Conservation (phyloP, 1,140 invertebrate genomes). For the Drosophila funebris region DNA sequence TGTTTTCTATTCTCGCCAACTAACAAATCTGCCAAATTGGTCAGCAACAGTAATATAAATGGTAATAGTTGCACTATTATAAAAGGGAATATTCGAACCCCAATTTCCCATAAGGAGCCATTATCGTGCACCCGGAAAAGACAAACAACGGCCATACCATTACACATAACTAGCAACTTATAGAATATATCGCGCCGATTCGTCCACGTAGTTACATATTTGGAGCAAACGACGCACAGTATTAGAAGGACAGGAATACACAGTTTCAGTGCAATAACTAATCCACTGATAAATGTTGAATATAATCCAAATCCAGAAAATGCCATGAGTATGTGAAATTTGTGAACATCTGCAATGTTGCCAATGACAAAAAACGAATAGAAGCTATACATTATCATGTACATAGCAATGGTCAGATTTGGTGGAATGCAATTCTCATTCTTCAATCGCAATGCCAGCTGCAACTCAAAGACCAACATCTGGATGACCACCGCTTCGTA, state of each 20-base stretch:
- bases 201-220: not conserved
- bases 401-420: not conserved
- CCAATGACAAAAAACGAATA: slow-evolving; percentile 51
- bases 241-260: slow-evolving; percentile 41
- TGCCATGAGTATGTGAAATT: not conserved
- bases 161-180: slow-evolving; percentile 37
- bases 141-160: slow-evolving; percentile 30
- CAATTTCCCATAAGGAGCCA: slow-evolving; percentile 11
- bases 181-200: slow-evolving; percentile 34
- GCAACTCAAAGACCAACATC: slow-evolving; percentile 42
- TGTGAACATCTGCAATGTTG: slow-evolving; percentile 20
- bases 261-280: slow-evolving; percentile 40
- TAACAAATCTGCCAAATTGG: slow-evolving; percentile 12
- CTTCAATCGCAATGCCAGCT: slow-evolving; percentile 34
- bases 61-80: slow-evolving; percentile 36
- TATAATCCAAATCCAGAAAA: slow-evolving; percentile 30
- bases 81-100: slow-evolving; percentile 8
- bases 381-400: slow-evolving; percentile 51
- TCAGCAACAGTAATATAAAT: slow-evolving; percentile 19
- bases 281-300: not conserved
- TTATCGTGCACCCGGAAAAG: slow-evolving; percentile 11
- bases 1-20: not conserved
- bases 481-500: slow-evolving; percentile 55
- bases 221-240: slow-evolving; percentile 37
- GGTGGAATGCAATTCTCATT: not conserved